These are phyloP conservation scores for Electrophaes corylata DNA, from an alignment of 2,888 invertebrate species.

Conservation along the genomic window DNA sequence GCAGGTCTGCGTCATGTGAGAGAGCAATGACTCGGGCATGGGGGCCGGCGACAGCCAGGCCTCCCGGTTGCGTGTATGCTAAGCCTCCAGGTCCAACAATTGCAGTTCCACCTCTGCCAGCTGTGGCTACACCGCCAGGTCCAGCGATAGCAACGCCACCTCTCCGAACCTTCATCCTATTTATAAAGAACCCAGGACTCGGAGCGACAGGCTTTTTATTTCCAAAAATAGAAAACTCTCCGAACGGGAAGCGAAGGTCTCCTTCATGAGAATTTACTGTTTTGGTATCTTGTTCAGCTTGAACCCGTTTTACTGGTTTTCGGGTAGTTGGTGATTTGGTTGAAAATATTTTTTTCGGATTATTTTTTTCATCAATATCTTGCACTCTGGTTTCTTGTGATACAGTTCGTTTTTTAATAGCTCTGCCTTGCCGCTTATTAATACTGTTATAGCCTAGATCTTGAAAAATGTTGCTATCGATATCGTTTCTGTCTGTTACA, in stretches of 20 bases:
- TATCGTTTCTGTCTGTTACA: slow-evolving; percentile 20
- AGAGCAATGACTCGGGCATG: slow-evolving; percentile 89
- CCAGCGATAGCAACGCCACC: slow-evolving; percentile 93
- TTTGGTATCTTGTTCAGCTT: slow-evolving; percentile 52
- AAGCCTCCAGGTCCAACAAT: slow-evolving; percentile 91
- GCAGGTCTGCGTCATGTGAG: slow-evolving; percentile 85
- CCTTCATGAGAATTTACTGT: slow-evolving; percentile 41
- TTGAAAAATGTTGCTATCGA: slow-evolving; percentile 17
- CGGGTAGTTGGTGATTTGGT: slow-evolving; percentile 49
- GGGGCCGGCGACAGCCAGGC: slow-evolving; percentile 90
- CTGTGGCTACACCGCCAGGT: slow-evolving; percentile 92
- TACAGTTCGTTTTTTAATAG: slow-evolving; percentile 65
- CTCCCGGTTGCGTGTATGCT: slow-evolving; percentile 90
- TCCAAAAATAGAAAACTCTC: slow-evolving; percentile 39
- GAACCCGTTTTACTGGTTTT: slow-evolving; percentile 55
- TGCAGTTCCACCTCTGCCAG: slow-evolving; percentile 91
- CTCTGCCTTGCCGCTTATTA: slow-evolving; percentile 58
- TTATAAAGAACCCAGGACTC: slow-evolving; percentile 87
- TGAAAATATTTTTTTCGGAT: slow-evolving; percentile 57
- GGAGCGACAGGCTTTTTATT: slow-evolving; percentile 60
- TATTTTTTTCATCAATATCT: slow-evolving; percentile 49
- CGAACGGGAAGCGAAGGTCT: slow-evolving; percentile 42
- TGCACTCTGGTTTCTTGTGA: slow-evolving; percentile 48
- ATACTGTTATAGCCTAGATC: slow-evolving; percentile 29
- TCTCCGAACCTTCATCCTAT: slow-evolving; percentile 87